Base-by-base conservation (phyloP, 2,888 invertebrate genomes). In the Julus scandinavius region DNA sequence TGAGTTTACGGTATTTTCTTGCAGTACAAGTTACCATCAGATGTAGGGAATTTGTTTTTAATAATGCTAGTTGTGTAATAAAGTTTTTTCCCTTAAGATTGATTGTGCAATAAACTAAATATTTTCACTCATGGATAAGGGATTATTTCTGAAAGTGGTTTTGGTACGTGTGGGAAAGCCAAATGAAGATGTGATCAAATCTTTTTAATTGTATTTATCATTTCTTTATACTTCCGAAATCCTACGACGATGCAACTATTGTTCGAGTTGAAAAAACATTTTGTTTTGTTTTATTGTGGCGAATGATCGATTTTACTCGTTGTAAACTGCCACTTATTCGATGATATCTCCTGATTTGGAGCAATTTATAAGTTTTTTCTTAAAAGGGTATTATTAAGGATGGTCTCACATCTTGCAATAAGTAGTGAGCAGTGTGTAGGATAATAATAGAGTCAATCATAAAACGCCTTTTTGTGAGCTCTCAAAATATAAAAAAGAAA, bases 311-410 rank as follows among this genome's bases (percentile, higher is more conserved):
- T 72, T 29, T 72, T 72, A 5, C 29, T 29, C 7, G 72, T 7
- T 2, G 9, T 29, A 72, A 29, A 72, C 72, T 72, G 29, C 72
- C 72, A 72, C 72, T 72, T 72, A 72, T 0, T 72, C 72, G 72
- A 72, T 72, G 72, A 72, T 72, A 72, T 72, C 72, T 72, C 29
- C 4, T 0, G 5, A n/a, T 72, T 72, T 29, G 29, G 7, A 29
- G 29, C 72, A 72, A 72, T 72, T 72, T 29, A 9, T 29, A n/a
- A 49, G 11, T 49, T 49, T 6, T 72, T 72, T 72, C 72, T 72
- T 72, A 72, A 72, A 72, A 72, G 72, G 72, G 7, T 72, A n/a
- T 72, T 9, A 72, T 72, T 72, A 72, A 29, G 72, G 29, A 72
- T 72, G 72, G 9, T 0, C 17, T 4, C 13, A 63, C 7, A n/a